Base-by-base conservation (phyloP, 2,113 vertebrate species). In the Petrocephalus microphthalmus region DNA sequence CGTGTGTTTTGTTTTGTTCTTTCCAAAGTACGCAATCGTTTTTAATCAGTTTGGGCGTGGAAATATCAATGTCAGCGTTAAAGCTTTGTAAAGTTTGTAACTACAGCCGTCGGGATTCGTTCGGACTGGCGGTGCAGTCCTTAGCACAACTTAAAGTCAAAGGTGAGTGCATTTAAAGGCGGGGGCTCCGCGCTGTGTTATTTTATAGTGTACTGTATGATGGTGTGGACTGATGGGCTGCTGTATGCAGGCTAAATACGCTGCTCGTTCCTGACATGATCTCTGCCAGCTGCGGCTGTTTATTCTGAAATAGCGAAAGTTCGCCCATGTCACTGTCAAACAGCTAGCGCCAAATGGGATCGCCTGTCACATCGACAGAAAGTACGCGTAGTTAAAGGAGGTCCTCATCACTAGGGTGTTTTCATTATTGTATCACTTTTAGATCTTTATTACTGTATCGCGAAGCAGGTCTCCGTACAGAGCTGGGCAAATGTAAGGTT, bases 31-130 rank as follows among this genome's bases (percentile, higher is more conserved):
- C 22, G 1, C 67, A 17, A 22, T 56, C 17, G 15, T 29, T 78
- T 5, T 57, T 19, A 64, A 25, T n/a, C 83, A 5, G 2, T 33
- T 51, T 56, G 11, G 25, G 17, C 37, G 25, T 22, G 56, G 60
- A 5, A 7, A 0, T 0, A 91, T 1, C 42, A 33, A 96, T 95
- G 95, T 87, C 94, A 25, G 94, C 93, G 20, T 56, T 89, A 5
- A 95, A 90, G 90, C 92, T 94, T 49, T 96, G 94, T 87, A 95
- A 92, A 87, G 94, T 96, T 67, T 96, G 95, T 51, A 94, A 94
- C 67, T 92, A 91, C 86, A 92, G 88, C 2, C 94, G 95, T 2
- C 91, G 94, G 54, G 92, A 92, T 4, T 94, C 90, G 0, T 91
- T 92, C 22, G 95, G 95, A 0, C 0, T 96, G 86, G 93, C 87